Percentiles rank a stretch among this genome's conserved stretches.
Conservation (phyloP, 2,797 vertebrate species). For the Scarus forsteni region DNA sequence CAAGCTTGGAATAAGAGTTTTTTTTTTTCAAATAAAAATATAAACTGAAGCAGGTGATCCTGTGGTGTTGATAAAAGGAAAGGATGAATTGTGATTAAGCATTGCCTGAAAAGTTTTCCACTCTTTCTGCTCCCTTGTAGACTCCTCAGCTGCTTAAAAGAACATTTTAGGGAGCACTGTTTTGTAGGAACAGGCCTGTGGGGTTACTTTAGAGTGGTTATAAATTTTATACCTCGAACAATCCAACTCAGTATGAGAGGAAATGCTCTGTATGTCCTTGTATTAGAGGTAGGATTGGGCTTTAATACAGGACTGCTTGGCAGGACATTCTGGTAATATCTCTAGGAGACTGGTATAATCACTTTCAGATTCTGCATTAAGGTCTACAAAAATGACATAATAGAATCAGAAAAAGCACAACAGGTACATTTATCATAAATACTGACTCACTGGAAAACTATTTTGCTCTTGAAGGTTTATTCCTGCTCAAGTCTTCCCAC, state of each 20-base stretch:
- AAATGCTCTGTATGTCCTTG: constrained; percentile 21
- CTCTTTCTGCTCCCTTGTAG: constrained; percentile 53
- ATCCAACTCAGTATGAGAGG: constrained; percentile 28
- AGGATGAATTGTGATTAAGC: constrained; percentile 48
- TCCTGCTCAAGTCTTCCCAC: constrained; percentile 15
- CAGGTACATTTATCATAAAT: neutral
- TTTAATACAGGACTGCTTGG: neutral
- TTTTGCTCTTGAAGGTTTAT: constrained; percentile 7
- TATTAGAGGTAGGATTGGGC: constrained; percentile 11
- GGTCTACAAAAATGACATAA: neutral
- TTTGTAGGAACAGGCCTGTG: constrained; percentile 31
- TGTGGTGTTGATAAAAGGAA: constrained; percentile 14
- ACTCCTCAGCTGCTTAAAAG: constrained; percentile 52
- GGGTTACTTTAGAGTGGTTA: constrained; percentile 27
- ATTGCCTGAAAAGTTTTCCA: constrained; percentile 61
- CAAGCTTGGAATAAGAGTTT: constrained; percentile 18
- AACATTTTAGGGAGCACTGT: constrained; percentile 41
- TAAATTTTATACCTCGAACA: constrained; percentile 40
- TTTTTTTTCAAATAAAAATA: constrained; percentile 30
- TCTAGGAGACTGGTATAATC: neutral
- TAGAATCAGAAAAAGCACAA: constrained; percentile 2
- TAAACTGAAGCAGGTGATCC: constrained; percentile 41
- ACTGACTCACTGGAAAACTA: neutral
- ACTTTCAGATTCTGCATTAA: neutral
- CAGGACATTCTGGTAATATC: constrained; percentile 13